phyloP scores from a whole-genome alignment of 2,797 vertebrate genomes.

The Luscinia luscinia region DNA sequence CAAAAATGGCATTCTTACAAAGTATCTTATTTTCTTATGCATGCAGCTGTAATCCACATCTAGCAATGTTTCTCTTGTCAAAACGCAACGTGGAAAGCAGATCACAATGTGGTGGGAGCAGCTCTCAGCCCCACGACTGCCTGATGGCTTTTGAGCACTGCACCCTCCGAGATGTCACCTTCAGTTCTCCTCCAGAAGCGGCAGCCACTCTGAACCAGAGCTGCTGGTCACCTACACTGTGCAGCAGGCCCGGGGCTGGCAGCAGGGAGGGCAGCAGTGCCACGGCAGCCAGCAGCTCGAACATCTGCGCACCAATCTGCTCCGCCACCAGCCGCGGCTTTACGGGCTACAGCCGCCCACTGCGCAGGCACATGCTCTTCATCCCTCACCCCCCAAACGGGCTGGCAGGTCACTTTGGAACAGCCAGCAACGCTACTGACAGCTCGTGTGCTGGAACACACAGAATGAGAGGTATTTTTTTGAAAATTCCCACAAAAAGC shows the following conservation, averaged over 20 bases:
- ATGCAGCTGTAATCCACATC: background rate
- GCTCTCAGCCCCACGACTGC: background rate
- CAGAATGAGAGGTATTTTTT: background rate
- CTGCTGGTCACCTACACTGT: background rate
- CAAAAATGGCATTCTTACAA: fast-evolving
- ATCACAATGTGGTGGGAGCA: fast-evolving
- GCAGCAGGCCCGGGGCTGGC: background rate
- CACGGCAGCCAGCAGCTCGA: background rate
- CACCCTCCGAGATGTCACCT: background rate
- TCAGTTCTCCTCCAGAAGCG: background rate
- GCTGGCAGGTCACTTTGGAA: background rate
- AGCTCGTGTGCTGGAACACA: background rate
- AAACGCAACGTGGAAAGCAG: background rate
- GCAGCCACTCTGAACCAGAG: background rate
- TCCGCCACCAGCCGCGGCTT: background rate
- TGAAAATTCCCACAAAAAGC: background rate
- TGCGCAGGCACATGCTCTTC: background rate
- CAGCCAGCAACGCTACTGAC: background rate
- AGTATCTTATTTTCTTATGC: background rate
- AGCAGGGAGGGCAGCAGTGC: fast-evolving
- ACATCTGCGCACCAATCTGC: background rate
- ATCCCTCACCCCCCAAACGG: background rate
- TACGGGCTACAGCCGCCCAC: background rate
- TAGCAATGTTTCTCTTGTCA: background rate
- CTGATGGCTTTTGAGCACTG: background rate